Percentiles rank a stretch among this genome's conserved stretches.
Evolutionary conservation across 1,140 invertebrate species (phyloP).

Genomic region (Propsilocerus akamusi): DNA sequence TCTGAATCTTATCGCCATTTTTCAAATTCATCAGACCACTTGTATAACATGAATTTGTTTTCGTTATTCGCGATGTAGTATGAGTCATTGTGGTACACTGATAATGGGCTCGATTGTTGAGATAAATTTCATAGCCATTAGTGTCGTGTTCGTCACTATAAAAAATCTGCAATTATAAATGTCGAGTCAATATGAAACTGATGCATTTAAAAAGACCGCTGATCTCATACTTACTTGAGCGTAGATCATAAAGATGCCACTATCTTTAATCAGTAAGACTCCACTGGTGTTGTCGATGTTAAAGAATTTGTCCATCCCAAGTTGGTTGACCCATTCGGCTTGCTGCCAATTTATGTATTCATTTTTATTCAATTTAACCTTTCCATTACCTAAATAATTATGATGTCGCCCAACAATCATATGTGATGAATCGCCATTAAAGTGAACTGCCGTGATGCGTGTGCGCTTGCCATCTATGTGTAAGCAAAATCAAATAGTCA

Average conservation of each 20-base stretch:
- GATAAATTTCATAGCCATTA: not conserved
- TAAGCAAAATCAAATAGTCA: too few species aligned
- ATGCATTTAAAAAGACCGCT: not conserved
- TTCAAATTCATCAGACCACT: conserved; percentile 41
- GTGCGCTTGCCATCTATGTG: not conserved
- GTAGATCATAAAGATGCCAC: not conserved
- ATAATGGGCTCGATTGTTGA: conserved; percentile 17
- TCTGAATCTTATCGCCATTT: conserved; percentile 37
- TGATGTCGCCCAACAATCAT: not conserved
- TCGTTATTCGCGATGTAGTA: conserved; percentile 18
- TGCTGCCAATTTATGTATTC: not conserved
- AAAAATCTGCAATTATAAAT: not conserved
- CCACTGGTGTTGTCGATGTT: not conserved
- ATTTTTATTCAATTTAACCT: not conserved
- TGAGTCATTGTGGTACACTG: conserved; percentile 36
- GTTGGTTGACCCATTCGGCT: not conserved
- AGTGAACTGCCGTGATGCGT: not conserved
- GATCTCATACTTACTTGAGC: not conserved
- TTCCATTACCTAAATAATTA: not conserved
- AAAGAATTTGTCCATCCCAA: not conserved
- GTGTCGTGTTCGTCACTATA: not conserved
- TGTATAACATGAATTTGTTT: conserved; percentile 52
- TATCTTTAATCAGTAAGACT: not conserved
- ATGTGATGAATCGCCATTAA: not conserved
- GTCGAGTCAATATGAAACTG: not conserved